phyloP scores from a whole-genome alignment of 1,140 invertebrate species.

The Zophobas morio region DNA sequence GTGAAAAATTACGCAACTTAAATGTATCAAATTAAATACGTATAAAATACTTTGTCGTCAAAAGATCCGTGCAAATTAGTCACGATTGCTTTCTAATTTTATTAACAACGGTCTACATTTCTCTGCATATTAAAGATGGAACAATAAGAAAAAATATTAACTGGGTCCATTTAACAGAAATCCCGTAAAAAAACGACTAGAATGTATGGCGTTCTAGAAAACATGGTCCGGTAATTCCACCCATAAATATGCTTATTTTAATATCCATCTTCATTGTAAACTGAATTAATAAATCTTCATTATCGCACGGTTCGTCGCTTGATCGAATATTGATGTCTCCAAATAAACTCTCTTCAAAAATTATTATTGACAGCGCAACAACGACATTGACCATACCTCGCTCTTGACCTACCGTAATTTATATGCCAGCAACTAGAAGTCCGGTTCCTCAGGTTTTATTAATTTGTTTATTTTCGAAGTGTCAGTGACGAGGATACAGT shows the following conservation, averaged over 20 bases:
- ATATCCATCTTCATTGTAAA: not conserved
- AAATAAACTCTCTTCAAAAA: not conserved
- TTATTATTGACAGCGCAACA: not conserved
- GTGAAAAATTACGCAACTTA: not conserved
- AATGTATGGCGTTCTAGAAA: conserved; percentile 5
- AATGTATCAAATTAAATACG: too few species aligned
- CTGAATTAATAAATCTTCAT: too few species aligned
- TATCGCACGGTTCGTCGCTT: too few species aligned
- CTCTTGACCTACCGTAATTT: conserved; percentile 4
- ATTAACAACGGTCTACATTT: conserved; percentile 24
- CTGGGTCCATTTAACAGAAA: conserved; percentile 4
- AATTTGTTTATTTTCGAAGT: not conserved
- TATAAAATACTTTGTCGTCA: not conserved
- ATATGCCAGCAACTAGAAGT: not conserved
- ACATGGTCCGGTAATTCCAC: conserved; percentile 1
- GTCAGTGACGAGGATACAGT: too few species aligned
- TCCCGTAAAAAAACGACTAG: conserved; percentile 2
- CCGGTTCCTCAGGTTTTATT: not conserved
- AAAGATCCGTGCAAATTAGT: not conserved
- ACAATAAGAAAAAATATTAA: conserved; percentile 1
- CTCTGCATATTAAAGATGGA: conserved; percentile 8
- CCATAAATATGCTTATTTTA: not conserved
- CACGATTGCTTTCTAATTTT: conserved; percentile 10
- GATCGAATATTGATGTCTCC: too few species aligned
- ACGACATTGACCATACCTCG: not conserved